Conservation (phyloP, 2,113 vertebrate genomes). For the Hymenochirus boettgeri region DNA sequence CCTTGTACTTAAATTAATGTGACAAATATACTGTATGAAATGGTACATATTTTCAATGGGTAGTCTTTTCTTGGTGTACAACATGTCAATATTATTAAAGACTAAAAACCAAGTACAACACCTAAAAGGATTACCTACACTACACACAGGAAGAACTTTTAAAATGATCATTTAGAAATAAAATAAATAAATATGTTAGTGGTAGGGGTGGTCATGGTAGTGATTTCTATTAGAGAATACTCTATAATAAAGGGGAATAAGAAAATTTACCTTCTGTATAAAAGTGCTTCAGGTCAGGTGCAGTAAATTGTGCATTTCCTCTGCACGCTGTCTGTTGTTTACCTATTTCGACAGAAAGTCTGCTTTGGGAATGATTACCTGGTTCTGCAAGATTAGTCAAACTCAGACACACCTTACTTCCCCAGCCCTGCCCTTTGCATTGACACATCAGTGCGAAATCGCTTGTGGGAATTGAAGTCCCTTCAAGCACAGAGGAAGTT, state of each 20-base stretch:
- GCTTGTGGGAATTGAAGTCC: conserved; percentile 56
- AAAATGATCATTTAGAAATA: too few relatives aligned
- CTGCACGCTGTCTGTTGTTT: conserved; percentile 30
- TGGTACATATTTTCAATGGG: too few relatives aligned
- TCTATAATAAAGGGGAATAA: neutral
- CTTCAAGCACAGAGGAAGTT: neutral
- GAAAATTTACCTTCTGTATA: conserved; percentile 1
- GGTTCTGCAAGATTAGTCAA: conserved; percentile 32
- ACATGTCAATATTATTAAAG: too few relatives aligned
- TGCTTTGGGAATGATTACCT: conserved; percentile 27
- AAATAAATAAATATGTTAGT: too few relatives aligned
- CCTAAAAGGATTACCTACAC: too few relatives aligned
- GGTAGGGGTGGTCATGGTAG: too few relatives aligned
- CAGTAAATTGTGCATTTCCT: conserved; percentile 6
- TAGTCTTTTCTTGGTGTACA: too few relatives aligned
- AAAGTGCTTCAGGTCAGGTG: conserved; percentile 12
- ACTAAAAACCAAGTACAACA: too few relatives aligned
- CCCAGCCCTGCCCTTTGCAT: neutral
- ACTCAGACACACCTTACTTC: conserved; percentile 42
- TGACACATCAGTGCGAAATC: conserved; percentile 36
- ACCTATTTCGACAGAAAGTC: conserved; percentile 10
- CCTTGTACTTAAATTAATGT: too few relatives aligned
- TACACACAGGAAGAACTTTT: too few relatives aligned
- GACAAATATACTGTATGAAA: too few relatives aligned
- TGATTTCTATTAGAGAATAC: too few relatives aligned